These are phyloP conservation scores for Umimayanthus chanpuru DNA, from an alignment of 92 coral and sea anemone genomes.

Conservation along the genomic window DNA sequence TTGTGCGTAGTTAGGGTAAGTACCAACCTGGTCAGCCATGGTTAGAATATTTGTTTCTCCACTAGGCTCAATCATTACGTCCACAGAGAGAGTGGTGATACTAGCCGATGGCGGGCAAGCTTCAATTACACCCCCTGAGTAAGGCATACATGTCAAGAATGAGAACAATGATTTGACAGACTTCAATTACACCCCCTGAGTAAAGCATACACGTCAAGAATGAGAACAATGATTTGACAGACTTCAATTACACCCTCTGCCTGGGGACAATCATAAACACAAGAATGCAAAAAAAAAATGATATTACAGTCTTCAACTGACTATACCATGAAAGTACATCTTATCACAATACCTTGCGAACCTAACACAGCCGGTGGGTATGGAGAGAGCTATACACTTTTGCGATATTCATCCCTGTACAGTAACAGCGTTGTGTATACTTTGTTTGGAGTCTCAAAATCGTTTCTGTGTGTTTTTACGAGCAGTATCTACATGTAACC, in stretches of 20 bases:
- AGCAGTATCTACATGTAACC: no score
- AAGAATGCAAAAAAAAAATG: no score
- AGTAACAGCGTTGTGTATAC: no score
- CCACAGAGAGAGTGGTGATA: slow-evolving; percentile 87
- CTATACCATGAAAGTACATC: no score
- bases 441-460: no score
- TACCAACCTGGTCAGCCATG: slow-evolving; percentile 87
- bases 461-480: no score
- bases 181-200: slow-evolving; percentile 80
- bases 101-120: slow-evolving; percentile 99
- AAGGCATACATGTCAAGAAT: not conserved
- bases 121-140: slow-evolving; percentile 95
- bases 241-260: slow-evolving; percentile 86
- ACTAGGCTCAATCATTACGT: slow-evolving; percentile 89
- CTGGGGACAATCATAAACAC: slow-evolving; percentile 40
- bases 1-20: no score
- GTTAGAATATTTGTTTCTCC: slow-evolving; percentile 76
- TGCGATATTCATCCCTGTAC: no score
- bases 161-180: slow-evolving; percentile 44
- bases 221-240: slow-evolving; percentile 33
- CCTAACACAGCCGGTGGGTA: no score
- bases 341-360: no score
- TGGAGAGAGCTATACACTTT: no score
- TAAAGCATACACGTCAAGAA: not conserved
- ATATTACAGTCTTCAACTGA: no score